A percentile compares a stretch with the other conserved stretches of the same genome.
phyloP scores from a whole-genome alignment of 1,140 invertebrate genomes.

The Diachasmimorpha longicaudata region DNA sequence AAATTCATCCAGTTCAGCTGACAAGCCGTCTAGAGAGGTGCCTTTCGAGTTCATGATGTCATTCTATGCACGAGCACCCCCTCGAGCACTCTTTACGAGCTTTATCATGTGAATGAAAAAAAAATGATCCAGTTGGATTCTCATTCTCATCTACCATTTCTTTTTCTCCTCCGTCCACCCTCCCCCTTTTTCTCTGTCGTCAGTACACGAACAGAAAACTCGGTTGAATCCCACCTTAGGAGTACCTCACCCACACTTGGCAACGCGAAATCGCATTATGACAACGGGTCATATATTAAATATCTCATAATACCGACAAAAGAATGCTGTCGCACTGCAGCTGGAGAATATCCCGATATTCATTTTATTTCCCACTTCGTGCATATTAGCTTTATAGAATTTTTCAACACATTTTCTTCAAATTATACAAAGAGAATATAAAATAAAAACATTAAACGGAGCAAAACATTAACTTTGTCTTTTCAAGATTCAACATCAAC shows the following conservation, averaged over 20 bases:
- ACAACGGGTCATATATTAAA: conserved; percentile 1
- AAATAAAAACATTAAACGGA: no score
- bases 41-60: conserved; percentile 8
- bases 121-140: background rate
- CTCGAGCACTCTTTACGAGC: conserved; percentile 4
- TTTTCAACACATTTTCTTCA: no score
- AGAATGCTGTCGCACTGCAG: background rate
- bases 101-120: conserved; percentile 6
- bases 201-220: background rate
- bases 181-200: background rate
- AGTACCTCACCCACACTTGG: background rate
- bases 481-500: no score
- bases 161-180: background rate
- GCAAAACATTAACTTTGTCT: no score
- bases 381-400: no score
- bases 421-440: no score
- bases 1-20: background rate
- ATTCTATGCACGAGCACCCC: conserved; percentile 9
- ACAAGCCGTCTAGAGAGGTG: background rate
- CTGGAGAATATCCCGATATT: background rate
- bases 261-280: conserved; percentile 3
- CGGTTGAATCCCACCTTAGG: background rate
- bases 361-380: background rate
- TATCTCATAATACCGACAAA: background rate
- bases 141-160: background rate